Base-by-base conservation (phyloP, 2,888 invertebrate genomes). In the Ctenicera cuprea region DNA sequence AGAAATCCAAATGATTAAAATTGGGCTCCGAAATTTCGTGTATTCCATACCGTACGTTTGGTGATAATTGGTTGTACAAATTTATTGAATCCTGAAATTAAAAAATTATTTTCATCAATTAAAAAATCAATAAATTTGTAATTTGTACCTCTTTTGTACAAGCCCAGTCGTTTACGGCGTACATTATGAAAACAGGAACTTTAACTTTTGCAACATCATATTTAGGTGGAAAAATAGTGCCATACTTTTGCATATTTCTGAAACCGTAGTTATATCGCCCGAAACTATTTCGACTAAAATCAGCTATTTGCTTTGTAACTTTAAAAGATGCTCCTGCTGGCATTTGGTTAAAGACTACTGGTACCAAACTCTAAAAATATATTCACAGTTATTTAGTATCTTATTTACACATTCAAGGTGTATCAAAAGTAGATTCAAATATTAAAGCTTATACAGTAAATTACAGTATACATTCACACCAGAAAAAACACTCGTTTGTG, bases 91-190 rank as follows among this genome's bases (percentile, higher is more conserved):
- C 87, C 86, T 87, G 71, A 43, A 86, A 85, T 72, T 57, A 70
- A 73, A 66, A 68, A 69, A 73, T 16, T 5, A 22, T 38, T 1
- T n/a, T 11, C 12, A 11, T 11, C 18, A 33, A 11, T 30, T 20
- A 20, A 20, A 2, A 20, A 20, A n/a, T n/a, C 11, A 8, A 48
- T 20, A 8, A 45, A 2, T 54, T 48, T 4, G 14, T 12, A 11
- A 38, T 20, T 64, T 59, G 11, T 38, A 43, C 82, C 86, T 85
- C 87, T 85, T 89, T 89, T 38, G 88, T 89, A 26, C 91, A 90
- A 3, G 92, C 84, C 83, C 89, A 89, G 81, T 93, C 93, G 78
- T 91, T 91, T 72, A 89, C 88, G 7, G 92, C 91, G 76, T 92
- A 92, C 57, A 92, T 88, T 16, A 93, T 79, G 1, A 88, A 86